phyloP scores from a whole-genome alignment of 2,113 vertebrate genomes.

The Dipodomys merriami region DNA sequence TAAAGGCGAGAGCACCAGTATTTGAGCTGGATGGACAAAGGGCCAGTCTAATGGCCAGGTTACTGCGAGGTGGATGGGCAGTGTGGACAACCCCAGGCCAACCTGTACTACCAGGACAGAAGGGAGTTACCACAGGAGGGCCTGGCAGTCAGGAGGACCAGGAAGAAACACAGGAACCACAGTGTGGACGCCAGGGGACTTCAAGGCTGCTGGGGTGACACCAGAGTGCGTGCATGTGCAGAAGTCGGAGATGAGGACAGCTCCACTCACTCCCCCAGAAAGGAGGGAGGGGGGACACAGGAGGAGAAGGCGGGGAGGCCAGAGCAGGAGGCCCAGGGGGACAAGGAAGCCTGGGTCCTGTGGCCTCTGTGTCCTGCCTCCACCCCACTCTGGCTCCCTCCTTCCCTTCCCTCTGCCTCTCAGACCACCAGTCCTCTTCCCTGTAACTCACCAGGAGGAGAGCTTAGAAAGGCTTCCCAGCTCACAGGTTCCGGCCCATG shows the following conservation, averaged over 20 bases:
- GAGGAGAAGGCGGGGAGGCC: background rate
- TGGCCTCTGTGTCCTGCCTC: background rate
- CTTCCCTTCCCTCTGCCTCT: background rate
- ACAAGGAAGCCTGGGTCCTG: no score
- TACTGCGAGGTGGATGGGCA: background rate
- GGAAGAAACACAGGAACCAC: background rate
- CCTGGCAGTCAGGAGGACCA: no score
- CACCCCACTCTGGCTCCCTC: background rate
- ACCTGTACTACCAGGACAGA: background rate
- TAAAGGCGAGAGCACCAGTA: background rate
- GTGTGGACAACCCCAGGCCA: background rate
- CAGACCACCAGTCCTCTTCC: background rate
- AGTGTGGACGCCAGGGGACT: background rate
- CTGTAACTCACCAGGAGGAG: no score
- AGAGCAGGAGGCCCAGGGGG: no score
- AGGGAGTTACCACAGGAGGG: background rate
- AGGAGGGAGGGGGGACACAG: conserved; percentile 20
- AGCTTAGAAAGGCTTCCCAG: background rate
- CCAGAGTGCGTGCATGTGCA: conserved; percentile 74
- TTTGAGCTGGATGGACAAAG: background rate
- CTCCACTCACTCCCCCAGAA: conserved; percentile 36
- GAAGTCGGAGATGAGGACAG: conserved; percentile 72
- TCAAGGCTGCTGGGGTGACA: background rate
- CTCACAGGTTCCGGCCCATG: background rate
- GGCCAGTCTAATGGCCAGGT: background rate